Conservation (phyloP, 2,888 invertebrate genomes). For the Aspidiotus destructor region DNA sequence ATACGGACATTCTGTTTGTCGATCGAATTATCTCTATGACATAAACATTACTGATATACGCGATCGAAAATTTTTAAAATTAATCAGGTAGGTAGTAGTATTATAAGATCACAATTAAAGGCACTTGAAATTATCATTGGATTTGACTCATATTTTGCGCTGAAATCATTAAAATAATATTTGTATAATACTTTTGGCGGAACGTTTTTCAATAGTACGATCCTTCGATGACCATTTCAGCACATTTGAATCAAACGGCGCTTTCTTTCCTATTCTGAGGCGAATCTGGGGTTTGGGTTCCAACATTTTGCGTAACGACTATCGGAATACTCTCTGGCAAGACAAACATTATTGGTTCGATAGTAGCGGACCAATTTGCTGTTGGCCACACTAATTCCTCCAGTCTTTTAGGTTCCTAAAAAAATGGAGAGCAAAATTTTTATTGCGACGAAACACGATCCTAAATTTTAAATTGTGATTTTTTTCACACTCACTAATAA, state of each 20-base stretch:
- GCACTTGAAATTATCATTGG: conserved; percentile 25
- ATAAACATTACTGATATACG: no score
- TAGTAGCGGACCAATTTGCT: conserved; percentile 20
- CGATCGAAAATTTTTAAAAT: no score
- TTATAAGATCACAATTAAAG: conserved; percentile 19
- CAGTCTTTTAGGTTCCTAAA: conserved; percentile 25
- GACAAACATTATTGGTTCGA: conserved; percentile 32
- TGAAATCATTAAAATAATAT: conserved; percentile 3
- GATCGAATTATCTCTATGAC: no score
- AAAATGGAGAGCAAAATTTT: neutral
- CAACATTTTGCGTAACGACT: conserved; percentile 25
- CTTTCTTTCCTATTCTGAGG: conserved; percentile 30
- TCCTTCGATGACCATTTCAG: neutral
- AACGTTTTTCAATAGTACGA: neutral
- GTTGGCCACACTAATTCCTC: conserved; percentile 30
- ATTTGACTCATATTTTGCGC: neutral
- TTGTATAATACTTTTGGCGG: conserved; percentile 3
- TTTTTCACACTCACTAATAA: conserved; percentile 10
- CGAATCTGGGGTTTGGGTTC: conserved; percentile 27
- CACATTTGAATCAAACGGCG: conserved; percentile 23
- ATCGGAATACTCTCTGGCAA: conserved; percentile 23
- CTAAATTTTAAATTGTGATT: neutral
- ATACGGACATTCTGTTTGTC: no score
- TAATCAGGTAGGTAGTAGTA: no score
- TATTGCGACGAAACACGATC: neutral